These are phyloP conservation scores for Fopius arisanus DNA, from an alignment of 1,140 invertebrate genomes.

Conservation along the genomic window DNA sequence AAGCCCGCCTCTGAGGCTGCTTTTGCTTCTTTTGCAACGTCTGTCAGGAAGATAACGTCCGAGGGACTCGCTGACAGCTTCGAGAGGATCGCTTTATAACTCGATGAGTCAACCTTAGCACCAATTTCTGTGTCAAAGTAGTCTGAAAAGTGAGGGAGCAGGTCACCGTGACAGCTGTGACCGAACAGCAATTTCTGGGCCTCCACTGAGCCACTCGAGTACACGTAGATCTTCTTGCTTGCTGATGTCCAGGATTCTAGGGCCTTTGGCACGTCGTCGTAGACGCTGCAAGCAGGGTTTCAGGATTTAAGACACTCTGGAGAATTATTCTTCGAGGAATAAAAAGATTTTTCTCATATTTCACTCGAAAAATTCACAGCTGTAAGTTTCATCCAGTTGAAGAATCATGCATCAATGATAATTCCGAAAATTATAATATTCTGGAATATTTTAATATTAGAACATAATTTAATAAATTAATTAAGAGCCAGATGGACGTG, in stretches of 20 bases:
- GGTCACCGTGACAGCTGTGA: conserved; percentile 79
- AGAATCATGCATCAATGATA: too few relatives aligned
- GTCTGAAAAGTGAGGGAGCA: conserved; percentile 76
- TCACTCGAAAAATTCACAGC: too few relatives aligned
- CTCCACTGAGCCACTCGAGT: conserved; percentile 90
- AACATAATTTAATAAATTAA: too few relatives aligned
- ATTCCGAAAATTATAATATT: too few relatives aligned
- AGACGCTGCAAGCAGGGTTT: conserved; percentile 71
- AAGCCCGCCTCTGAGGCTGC: conserved; percentile 81
- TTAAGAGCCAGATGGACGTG: too few relatives aligned
- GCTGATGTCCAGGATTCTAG: conserved; percentile 75
- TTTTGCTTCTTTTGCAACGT: conserved; percentile 81
- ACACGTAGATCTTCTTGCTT: conserved; percentile 82
- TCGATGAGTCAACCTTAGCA: conserved; percentile 75
- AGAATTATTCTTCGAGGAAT: background rate
- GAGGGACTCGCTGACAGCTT: conserved; percentile 70
- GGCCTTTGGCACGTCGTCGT: conserved; percentile 80
- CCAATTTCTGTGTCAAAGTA: conserved; percentile 90
- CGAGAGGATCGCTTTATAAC: conserved; percentile 79
- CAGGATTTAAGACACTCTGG: conserved; percentile 1
- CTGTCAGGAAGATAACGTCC: conserved; percentile 86
- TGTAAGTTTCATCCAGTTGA: too few relatives aligned
- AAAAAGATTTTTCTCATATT: background rate
- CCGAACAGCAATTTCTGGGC: conserved; percentile 90
- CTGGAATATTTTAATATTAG: too few relatives aligned